Percentiles rank a stretch among this genome's conserved stretches.
Evolutionary conservation across 2,888 invertebrate species (phyloP).

Genomic region (Leucoptera coffeella): DNA sequence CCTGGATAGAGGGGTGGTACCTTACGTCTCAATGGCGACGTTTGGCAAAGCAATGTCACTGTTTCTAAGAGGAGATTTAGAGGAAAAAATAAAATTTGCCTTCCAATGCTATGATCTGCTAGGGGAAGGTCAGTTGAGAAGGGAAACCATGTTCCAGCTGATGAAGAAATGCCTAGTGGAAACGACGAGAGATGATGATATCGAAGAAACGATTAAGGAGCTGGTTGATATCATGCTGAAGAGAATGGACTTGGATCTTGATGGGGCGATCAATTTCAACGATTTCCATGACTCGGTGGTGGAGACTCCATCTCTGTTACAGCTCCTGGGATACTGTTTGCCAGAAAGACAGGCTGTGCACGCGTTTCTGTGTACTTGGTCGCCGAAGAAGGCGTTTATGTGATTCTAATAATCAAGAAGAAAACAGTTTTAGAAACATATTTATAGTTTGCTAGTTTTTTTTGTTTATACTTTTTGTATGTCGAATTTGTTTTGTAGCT

Average conservation of each 20-base stretch:
- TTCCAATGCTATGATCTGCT: slow-evolving; percentile 67
- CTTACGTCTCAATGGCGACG: slow-evolving; percentile 49
- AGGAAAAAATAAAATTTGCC: slow-evolving; percentile 63
- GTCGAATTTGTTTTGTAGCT: no score
- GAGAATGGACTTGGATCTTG: slow-evolving; percentile 69
- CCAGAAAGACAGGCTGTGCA: slow-evolving; percentile 53
- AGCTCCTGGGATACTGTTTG: slow-evolving; percentile 68
- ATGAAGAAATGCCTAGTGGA: slow-evolving; percentile 51
- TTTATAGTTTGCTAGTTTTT: no score
- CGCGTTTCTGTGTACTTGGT: slow-evolving; percentile 35
- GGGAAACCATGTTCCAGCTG: slow-evolving; percentile 67
- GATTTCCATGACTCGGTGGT: slow-evolving; percentile 61
- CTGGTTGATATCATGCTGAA: slow-evolving; percentile 66
- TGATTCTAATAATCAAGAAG: no score
- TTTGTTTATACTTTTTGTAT: no score
- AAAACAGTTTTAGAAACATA: no score
- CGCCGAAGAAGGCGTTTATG: slow-evolving; percentile 34
- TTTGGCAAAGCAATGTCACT: slow-evolving; percentile 65
- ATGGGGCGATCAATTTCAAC: slow-evolving; percentile 62
- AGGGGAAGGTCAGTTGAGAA: slow-evolving; percentile 58
- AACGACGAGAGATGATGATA: slow-evolving; percentile 61
- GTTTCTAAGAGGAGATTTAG: slow-evolving; percentile 59
- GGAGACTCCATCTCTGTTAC: slow-evolving; percentile 59
- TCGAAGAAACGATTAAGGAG: slow-evolving; percentile 70
- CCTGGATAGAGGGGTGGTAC: slow-evolving; percentile 49